These are phyloP conservation scores for Ellobium chinense DNA, from an alignment of 2,888 invertebrate species.

Conservation along the genomic window DNA sequence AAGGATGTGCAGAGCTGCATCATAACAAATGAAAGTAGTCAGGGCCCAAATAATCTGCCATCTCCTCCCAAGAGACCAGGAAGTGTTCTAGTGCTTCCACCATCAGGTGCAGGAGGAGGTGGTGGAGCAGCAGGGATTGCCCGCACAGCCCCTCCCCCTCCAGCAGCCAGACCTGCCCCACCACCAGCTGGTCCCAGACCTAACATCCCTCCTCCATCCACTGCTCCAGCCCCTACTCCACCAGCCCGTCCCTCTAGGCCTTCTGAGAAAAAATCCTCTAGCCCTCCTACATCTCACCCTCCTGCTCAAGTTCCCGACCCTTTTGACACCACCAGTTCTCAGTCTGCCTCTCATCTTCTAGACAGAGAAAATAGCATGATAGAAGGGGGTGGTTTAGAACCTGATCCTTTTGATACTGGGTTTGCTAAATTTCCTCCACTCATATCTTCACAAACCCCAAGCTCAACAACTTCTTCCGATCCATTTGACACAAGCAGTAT, in stretches of 20 bases:
- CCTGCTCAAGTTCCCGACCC: slow-evolving; percentile 37
- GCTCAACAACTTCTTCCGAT: neutral
- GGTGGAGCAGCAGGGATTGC: slow-evolving; percentile 18
- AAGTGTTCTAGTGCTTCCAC: slow-evolving; percentile 19
- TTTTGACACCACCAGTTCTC: neutral
- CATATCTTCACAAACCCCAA: neutral
- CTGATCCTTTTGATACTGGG: slow-evolving; percentile 37
- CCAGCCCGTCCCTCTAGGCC: slow-evolving; percentile 50
- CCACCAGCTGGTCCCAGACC: slow-evolving; percentile 34
- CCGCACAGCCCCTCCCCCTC: slow-evolving; percentile 28
- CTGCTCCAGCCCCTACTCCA: slow-evolving; percentile 32
- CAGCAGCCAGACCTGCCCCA: slow-evolving; percentile 30
- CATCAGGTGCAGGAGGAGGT: slow-evolving; percentile 22
- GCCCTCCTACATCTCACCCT: slow-evolving; percentile 30
- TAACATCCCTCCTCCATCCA: neutral
- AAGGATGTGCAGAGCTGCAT: slow-evolving; percentile 61
- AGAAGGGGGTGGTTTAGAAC: neutral
- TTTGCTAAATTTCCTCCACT: slow-evolving; percentile 21
- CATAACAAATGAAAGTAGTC: slow-evolving; percentile 20
- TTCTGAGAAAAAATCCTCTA: slow-evolving; percentile 42
- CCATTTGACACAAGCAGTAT: slow-evolving; percentile 12
- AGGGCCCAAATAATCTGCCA: neutral
- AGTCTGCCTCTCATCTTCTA: slow-evolving; percentile 14
- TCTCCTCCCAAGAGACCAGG: slow-evolving; percentile 27
- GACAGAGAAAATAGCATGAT: slow-evolving; percentile 41